Conservation (phyloP, 1,140 invertebrate genomes). For the Diploscapter pachys region DNA sequence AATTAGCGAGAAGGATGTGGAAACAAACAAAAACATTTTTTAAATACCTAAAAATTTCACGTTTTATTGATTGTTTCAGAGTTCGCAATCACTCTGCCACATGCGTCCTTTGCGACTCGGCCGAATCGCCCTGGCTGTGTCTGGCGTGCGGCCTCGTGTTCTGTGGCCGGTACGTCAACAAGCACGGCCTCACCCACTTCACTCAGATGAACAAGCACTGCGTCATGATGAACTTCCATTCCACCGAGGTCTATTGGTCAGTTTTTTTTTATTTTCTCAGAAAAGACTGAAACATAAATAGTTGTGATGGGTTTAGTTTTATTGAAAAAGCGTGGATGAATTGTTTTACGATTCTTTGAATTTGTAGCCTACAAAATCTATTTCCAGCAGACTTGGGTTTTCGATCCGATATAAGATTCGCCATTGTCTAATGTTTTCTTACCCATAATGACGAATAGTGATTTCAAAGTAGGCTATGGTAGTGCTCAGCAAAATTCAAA, state of each 20-base stretch:
- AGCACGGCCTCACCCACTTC: constrained; percentile 19
- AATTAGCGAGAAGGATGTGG: not conserved
- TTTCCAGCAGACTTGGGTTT: too few species aligned
- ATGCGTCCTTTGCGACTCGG: constrained; percentile 22
- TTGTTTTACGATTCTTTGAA: too few species aligned
- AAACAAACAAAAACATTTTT: not conserved
- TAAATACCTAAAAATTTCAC: not conserved
- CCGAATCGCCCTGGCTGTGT: constrained; percentile 24
- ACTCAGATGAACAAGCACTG: constrained; percentile 1
- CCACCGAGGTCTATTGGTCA: constrained; percentile 19
- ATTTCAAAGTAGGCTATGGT: too few species aligned
- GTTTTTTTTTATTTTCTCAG: not conserved
- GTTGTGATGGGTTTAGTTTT: not conserved
- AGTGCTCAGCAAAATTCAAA: too few species aligned
- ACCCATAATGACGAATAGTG: too few species aligned
- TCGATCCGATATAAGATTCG: too few species aligned
- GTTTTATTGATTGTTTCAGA: constrained; percentile 4
- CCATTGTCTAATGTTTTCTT: too few species aligned
- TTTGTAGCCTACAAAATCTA: too few species aligned
- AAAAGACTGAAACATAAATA: not conserved
- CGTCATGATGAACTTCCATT: constrained; percentile 25
- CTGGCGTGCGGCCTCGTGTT: constrained; percentile 20
- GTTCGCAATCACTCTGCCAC: not conserved
- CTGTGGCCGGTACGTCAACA: constrained; percentile 30
- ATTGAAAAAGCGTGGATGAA: not conserved